Conservation (phyloP, 2,113 vertebrate species). For the Hippoglossus stenolepis region DNA sequence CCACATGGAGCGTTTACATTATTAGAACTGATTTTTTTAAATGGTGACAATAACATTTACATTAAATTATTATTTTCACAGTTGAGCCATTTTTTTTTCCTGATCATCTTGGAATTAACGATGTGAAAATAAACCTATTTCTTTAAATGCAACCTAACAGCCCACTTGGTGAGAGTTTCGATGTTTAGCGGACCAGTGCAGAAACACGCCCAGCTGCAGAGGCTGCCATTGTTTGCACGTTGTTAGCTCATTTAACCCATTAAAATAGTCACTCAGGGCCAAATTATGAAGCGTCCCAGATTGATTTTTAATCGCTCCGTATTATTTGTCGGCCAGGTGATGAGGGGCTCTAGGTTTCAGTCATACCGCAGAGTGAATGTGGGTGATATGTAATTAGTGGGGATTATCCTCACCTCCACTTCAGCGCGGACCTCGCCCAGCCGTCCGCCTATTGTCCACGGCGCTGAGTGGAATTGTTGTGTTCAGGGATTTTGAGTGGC, state of each 20-base stretch:
- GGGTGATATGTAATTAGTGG: conserved; percentile 78
- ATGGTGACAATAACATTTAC: too few species aligned
- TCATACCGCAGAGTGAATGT: conserved; percentile 64
- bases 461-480: conserved; percentile 60
- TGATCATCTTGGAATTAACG: too few species aligned
- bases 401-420: conserved; percentile 81
- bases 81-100: too few species aligned
- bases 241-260: conserved; percentile 48
- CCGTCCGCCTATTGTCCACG: conserved; percentile 52
- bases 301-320: conserved; percentile 54
- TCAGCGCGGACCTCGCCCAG: conserved; percentile 37
- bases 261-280: conserved; percentile 1
- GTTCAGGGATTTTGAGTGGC: conserved; percentile 74
- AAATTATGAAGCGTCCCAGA: conserved; percentile 20
- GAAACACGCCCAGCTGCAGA: conserved; percentile 27
- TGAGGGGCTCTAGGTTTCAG: conserved; percentile 73
- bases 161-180: conserved; percentile 56
- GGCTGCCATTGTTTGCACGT: conserved; percentile 38
- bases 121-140: not conserved
- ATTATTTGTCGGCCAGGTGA: conserved; percentile 66
- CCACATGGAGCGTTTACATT: not conserved
- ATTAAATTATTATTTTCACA: too few species aligned
- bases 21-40: too few species aligned
- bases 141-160: not conserved
- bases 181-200: not conserved